Evolutionary conservation across 2,113 vertebrate genomes (phyloP), one percentile per base, ranked within the genome.

Genomic region (Diadophis punctatus): DNA sequence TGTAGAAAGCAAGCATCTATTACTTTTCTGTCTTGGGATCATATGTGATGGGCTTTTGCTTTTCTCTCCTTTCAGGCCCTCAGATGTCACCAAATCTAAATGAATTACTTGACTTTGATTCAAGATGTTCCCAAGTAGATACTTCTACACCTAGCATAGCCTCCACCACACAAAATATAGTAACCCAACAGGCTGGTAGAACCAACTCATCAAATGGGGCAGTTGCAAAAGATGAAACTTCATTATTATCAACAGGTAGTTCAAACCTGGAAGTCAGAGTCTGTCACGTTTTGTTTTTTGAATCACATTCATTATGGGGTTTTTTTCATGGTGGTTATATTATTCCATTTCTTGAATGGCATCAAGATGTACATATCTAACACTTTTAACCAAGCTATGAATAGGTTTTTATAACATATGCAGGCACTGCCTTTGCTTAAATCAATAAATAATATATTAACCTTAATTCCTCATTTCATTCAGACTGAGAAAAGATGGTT

Each of bases 171-270:
- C 98, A 97, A 95, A 96, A 96, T 96, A 97, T 97, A 96, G 97
- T 97, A 97, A 97, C 97, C 97, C 97, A 97, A 96, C 97, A 97
- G 97, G 96, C 96, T 97, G 97, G 98, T 97, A 98, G 98, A 97
- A 97, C 96, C 95, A 97, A 98, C 93, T 97, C 97, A 95, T 96
- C 97, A 97, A 98, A 97, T 95, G 97, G 97, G 97, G 96, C 97
- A 96, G 96, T 97, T 97, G 97, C 97, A 96, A 98, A 97, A 97
- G 98, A 98, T 97, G 97, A 98, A 96, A 96, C 97, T 96, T 97
- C 97, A 97, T 97, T 97, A 97, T 97, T 97, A 97, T 96, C 96
- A 96, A 94, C 97, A 96, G 96, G 97, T 97, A 97, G 96, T 96
- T 97, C 97, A 97, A 98, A 97, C 94, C 97, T 96, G 97, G 98